Conservation (phyloP, 2,113 vertebrate genomes). For the Phalacrocorax pelagicus region DNA sequence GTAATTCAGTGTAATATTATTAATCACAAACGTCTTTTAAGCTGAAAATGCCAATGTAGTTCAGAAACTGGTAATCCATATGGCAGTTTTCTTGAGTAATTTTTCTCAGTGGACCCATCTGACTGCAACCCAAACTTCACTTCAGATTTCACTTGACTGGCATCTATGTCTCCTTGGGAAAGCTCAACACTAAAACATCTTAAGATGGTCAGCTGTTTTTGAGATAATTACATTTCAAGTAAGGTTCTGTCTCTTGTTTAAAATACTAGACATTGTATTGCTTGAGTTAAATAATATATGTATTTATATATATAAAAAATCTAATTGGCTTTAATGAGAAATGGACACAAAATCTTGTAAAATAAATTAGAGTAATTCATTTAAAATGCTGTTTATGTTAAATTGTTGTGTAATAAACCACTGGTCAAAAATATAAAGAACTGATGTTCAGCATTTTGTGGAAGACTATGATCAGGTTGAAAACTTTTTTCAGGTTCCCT, state of each 20-base stretch:
- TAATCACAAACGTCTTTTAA: background rate
- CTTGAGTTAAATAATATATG: background rate
- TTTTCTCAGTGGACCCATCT: background rate
- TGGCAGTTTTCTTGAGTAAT: background rate
- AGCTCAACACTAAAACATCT: background rate
- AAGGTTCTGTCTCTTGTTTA: background rate
- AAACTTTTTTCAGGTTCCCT: background rate
- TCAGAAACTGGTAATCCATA: background rate
- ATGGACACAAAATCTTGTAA: background rate
- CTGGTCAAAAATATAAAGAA: background rate
- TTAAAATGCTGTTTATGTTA: background rate
- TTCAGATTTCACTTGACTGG: background rate
- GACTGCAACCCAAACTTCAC: background rate
- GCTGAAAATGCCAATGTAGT: background rate
- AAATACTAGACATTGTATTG: background rate
- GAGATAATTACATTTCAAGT: background rate
- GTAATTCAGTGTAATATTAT: background rate
- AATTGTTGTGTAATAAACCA: background rate
- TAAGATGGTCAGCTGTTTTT: background rate
- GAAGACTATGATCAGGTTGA: accelerated
- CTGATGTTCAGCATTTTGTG: background rate
- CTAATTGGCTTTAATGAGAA: background rate
- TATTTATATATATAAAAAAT: background rate
- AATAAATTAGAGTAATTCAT: background rate
- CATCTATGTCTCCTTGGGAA: background rate